Evolutionary conservation across 2,797 vertebrate genomes (phyloP).

Genomic region (Nyctibius grandis): DNA sequence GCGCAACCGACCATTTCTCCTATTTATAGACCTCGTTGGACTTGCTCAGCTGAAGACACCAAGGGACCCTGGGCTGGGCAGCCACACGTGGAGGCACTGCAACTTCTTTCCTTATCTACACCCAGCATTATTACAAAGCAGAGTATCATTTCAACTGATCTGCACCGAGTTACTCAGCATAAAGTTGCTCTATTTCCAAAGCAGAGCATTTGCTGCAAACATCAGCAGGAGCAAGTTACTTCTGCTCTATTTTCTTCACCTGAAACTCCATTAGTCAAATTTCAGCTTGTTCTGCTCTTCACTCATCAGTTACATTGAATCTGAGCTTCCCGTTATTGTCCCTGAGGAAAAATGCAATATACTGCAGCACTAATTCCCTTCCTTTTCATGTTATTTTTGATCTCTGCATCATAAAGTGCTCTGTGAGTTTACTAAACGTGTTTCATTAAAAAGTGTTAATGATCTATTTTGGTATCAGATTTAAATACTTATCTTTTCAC

Average conservation of each 20-base stretch:
- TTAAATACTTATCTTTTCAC: neutral
- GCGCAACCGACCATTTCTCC: accelerated
- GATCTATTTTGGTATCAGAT: neutral
- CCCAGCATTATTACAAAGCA: neutral
- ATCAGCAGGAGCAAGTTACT: neutral
- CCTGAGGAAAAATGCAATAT: neutral
- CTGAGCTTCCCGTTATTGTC: neutral
- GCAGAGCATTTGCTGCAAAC: neutral
- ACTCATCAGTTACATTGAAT: neutral
- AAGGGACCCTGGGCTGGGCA: neutral
- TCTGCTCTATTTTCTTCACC: neutral
- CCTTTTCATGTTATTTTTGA: neutral
- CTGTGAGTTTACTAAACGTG: neutral
- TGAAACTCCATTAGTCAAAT: neutral
- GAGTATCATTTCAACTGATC: neutral
- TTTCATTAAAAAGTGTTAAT: neutral
- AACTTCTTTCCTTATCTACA: neutral
- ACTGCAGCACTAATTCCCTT: neutral
- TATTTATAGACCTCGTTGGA: neutral
- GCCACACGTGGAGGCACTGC: accelerated
- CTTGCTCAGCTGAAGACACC: neutral
- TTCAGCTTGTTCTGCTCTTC: neutral
- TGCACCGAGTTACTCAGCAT: neutral
- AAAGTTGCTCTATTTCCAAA: neutral
- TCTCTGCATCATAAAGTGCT: neutral